These are phyloP conservation scores for Drosophila seguyi DNA, from an alignment of 1,140 invertebrate species.

Conservation along the genomic window DNA sequence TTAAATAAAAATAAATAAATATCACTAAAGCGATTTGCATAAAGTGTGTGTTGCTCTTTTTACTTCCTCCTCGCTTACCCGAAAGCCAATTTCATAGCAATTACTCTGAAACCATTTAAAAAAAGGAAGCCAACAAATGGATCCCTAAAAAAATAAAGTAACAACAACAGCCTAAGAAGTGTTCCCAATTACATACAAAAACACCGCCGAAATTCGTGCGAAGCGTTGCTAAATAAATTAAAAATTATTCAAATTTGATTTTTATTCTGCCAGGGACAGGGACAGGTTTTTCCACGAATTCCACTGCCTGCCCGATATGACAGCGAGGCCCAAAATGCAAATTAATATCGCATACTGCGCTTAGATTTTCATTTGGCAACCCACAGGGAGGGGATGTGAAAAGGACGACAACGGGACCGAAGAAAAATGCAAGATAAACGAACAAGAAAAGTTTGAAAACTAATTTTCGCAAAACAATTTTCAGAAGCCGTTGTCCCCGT, in stretches of 20 bases:
- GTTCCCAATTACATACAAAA: slow-evolving; percentile 34
- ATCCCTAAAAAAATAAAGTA: slow-evolving; percentile 11
- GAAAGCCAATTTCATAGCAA: slow-evolving; percentile 57
- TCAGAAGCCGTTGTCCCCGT: slow-evolving; percentile 46
- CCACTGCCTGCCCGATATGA: slow-evolving; percentile 11
- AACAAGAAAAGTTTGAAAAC: slow-evolving; percentile 76
- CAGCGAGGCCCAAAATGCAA: slow-evolving; percentile 66
- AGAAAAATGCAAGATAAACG: slow-evolving; percentile 50
- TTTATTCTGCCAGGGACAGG: slow-evolving; percentile 59
- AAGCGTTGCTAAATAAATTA: slow-evolving; percentile 73
- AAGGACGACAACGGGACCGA: slow-evolving; percentile 22
- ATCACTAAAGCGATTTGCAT: slow-evolving; percentile 33
- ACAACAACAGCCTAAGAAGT: slow-evolving; percentile 13
- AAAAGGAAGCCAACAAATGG: slow-evolving; percentile 34
- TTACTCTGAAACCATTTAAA: slow-evolving; percentile 52
- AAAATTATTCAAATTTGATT: slow-evolving; percentile 82
- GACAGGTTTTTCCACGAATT: not conserved
- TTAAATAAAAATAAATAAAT: slow-evolving; percentile 51
- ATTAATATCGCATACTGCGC: slow-evolving; percentile 78
- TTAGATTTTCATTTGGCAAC: slow-evolving; percentile 63
- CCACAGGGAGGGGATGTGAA: slow-evolving; percentile 8
- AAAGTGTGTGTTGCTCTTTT: slow-evolving; percentile 8
- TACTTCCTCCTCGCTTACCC: not conserved
- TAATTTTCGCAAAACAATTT: slow-evolving; percentile 84
- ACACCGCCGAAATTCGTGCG: slow-evolving; percentile 16